Evolutionary conservation across 2,113 vertebrate genomes (phyloP).

Genomic region (Neolamprologus kungweensis): DNA sequence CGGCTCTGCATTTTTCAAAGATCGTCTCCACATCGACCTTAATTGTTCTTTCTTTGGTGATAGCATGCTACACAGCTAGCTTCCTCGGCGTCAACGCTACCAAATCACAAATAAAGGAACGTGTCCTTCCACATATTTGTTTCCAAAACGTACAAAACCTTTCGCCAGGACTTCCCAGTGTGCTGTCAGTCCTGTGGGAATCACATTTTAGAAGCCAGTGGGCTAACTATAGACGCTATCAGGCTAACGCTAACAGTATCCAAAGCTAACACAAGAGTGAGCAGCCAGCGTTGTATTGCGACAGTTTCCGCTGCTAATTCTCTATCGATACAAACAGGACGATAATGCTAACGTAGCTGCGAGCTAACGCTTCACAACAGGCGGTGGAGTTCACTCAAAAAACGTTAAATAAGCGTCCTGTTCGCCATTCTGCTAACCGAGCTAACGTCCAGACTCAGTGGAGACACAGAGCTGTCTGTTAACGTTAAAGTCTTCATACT

Average conservation of each 20-base stretch:
- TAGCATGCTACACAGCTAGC: slow-evolving; percentile 18
- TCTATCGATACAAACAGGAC: neutral
- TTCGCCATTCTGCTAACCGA: slow-evolving; percentile 5
- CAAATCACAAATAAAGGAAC: neutral
- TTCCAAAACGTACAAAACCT: neutral
- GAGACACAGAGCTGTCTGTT: neutral
- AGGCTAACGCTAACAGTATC: slow-evolving; percentile 36
- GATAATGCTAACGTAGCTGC: neutral
- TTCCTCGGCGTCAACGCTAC: neutral
- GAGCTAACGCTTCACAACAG: neutral
- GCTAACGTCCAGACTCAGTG: neutral
- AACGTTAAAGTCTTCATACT: slow-evolving; percentile 6
- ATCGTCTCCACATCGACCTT: slow-evolving; percentile 7
- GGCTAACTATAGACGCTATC: neutral
- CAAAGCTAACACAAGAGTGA: slow-evolving; percentile 27
- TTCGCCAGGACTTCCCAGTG: neutral
- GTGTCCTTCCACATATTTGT: neutral
- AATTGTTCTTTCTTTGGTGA: slow-evolving; percentile 12
- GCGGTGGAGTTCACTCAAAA: neutral
- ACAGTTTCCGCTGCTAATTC: slow-evolving; percentile 5
- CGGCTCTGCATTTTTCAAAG: neutral
- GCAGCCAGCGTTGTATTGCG: neutral
- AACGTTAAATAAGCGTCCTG: neutral
- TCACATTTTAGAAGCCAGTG: neutral
- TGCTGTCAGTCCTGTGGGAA: slow-evolving; percentile 33